Base-by-base conservation (phyloP, 2,797 vertebrate genomes). In the Propithecus perrieri region DNA sequence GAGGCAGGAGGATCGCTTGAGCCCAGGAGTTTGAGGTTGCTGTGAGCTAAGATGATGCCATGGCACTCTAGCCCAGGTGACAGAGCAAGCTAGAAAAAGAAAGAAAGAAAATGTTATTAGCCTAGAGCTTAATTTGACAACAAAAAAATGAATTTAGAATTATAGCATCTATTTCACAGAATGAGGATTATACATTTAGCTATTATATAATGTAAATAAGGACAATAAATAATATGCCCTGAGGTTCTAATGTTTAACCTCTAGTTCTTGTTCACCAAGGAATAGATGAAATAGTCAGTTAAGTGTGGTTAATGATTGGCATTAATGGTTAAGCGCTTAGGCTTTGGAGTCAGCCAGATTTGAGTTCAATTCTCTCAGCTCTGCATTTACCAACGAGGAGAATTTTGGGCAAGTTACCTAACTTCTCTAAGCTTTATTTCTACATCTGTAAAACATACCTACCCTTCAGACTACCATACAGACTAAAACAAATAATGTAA, bases 221-320 rank as follows among this genome's bases (percentile, higher is more conserved):
- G 9, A n/a, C 14, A 91, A 38, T 65, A 80, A 72, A 75, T 78
- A 83, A 86, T 53, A 59, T 53, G 18, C 55, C 33, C 11, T 55
- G 8, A 20, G 2, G 9, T 69, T 78, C 88, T 86, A 38, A 33
- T 67, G 53, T 78, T 83, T 91, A 93, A 50, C 65, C 26, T 79
- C 76, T 14, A 71, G 76, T 74, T 55, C 46, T 89, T 75, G 85
- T 26, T 89, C 11, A 50, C 35, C 74, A 48, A 20, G 35, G 91
- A 97, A 76, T 13, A 67, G 65, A 79, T 17, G n/a, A 85, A 95
- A 85, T 18, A 41, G 17, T 95, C 75, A 65, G 43, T 74, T 61
- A 94, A 69, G 14, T 83, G 13, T 14, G 26, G 92, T 96, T 96
- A 96, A 97, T 91, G 69, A 97, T 97, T 96, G 96, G 41, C 57